Percentiles rank a stretch among this genome's conserved stretches.
Conservation (phyloP, 2,113 vertebrate species). For the Propithecus coquereli region DNA sequence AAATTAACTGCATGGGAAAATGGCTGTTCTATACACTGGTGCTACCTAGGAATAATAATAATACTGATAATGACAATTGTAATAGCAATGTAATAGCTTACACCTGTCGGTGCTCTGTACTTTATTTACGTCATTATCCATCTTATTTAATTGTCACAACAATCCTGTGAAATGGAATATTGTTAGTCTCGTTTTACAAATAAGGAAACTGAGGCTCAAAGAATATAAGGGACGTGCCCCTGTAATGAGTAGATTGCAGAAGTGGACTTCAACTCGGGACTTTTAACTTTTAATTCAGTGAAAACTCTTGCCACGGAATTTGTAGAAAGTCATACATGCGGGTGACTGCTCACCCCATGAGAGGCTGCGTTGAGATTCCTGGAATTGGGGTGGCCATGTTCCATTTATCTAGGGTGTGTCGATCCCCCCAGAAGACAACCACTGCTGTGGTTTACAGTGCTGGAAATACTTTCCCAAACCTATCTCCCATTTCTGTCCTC, state of each 20-base stretch:
- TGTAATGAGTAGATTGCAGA: not conserved
- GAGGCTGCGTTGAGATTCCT: not conserved
- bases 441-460: not conserved
- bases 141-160: accelerated
- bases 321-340: accelerated
- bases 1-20: not conserved
- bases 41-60: not conserved
- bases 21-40: not conserved
- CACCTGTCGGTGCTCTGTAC: accelerated
- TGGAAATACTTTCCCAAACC: not conserved
- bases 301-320: not conserved
- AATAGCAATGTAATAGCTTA: accelerated
- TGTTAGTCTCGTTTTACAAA: not conserved
- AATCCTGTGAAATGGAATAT: not conserved
- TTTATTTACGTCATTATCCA: accelerated
- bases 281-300: not conserved
- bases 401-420: accelerated
- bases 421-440: not conserved
- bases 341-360: accelerated
- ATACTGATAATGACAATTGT: accelerated
- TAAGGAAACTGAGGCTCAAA: not conserved
- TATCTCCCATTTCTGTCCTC: not conserved
- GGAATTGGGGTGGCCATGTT: accelerated
- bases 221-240: not conserved
- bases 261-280: not conserved